Percentiles rank a stretch among this genome's conserved stretches.
Evolutionary conservation across 1,140 invertebrate genomes (phyloP).

Genomic region (Sitobion miscanthi): DNA sequence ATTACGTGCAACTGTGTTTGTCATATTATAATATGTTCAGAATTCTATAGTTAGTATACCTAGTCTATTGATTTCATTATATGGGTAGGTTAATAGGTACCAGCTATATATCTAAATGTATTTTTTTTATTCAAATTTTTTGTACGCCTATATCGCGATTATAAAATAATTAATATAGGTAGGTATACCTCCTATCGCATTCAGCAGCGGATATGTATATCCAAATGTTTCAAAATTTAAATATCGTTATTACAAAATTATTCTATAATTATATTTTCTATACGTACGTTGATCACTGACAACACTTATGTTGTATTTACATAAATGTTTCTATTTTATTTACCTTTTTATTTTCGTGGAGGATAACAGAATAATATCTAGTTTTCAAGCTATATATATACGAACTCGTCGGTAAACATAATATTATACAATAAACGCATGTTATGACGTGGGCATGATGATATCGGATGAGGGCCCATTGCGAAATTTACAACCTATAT

Average conservation of each 20-base stretch:
- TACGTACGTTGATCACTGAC: neutral
- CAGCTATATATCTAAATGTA: neutral
- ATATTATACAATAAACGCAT: neutral
- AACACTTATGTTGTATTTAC: neutral
- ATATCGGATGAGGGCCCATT: neutral
- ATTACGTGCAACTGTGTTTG: neutral
- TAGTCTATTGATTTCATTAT: neutral
- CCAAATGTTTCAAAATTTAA: neutral
- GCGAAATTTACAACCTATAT: neutral
- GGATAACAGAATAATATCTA: neutral
- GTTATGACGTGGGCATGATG: neutral
- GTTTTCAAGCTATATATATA: neutral
- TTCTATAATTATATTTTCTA: neutral
- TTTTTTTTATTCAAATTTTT: constrained; percentile 1
- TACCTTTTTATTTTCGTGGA: neutral
- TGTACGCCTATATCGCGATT: neutral
- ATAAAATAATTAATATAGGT: neutral
- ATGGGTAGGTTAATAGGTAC: neutral
- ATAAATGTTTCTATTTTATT: neutral
- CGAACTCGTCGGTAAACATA: neutral
- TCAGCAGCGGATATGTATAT: neutral
- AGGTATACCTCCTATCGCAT: too few species aligned
- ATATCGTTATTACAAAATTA: neutral
- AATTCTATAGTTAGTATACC: neutral
- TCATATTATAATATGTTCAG: neutral